Base-by-base conservation (phyloP, 2,797 vertebrate genomes). In the Gobio occitaniae region DNA sequence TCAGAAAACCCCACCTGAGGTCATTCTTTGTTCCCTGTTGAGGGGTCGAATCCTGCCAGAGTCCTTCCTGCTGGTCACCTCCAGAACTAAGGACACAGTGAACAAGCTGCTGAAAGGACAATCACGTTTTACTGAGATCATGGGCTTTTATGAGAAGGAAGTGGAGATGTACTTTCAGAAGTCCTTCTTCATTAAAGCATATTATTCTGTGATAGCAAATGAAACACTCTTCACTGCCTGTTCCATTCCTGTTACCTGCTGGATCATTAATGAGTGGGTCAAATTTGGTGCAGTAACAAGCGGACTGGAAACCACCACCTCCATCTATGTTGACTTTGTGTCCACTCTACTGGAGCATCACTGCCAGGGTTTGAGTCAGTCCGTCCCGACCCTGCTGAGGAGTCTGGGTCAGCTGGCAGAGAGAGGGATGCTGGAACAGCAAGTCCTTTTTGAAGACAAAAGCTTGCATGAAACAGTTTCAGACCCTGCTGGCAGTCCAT, bases 381-480 rank as follows among this genome's bases (percentile, higher is more conserved):
- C 78, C n/a, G 32, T 72, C 4, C 19, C 25, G 9, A 71, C 2
- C 19, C n/a, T 89, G 59, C 75, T 89, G 52, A 82, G 15, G 44
- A 59, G 50, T 32, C 75, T 89, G 70, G 85, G 83, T 82, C 74
- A 78, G 17, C 75, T 85, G 59, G 88, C 88, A 44, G 74, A 87
- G 19, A 74, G 54, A 61, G 83, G 86, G 25, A 80, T 86, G 21
- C 5, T 63, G n/a, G 38, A 87, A 41, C 7, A 68, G 15, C 44
- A 79, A n/a, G 63, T 89, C 10, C 3, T 89, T 52, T 80, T 89
- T 61, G 69, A 85, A 21, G 66, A 86, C 38, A 69, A 47, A 19
- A 2, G 3, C 1, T 7, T 85, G 1, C 0, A 80, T 11, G 32
- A 76, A 36, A 29, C 12, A 0, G 13, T 77, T 52, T 41, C 80